Conservation (phyloP, 2,888 invertebrate species). For the Troglohyphantes excavatus region DNA sequence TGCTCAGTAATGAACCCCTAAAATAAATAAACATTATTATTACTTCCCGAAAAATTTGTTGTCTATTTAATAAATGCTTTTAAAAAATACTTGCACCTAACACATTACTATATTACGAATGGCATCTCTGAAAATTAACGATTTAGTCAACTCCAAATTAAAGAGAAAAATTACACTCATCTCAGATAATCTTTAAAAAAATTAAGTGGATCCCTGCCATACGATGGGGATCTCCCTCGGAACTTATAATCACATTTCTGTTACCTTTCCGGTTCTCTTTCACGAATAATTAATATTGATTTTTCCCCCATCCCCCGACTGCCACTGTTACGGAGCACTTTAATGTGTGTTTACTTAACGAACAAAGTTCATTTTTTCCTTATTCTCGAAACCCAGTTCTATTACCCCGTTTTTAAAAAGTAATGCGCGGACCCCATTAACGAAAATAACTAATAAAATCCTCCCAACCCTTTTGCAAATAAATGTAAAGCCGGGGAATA, state of each 20-base stretch:
- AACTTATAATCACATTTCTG: constrained; percentile 74
- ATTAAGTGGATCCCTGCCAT: constrained; percentile 8
- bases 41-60: too few species aligned
- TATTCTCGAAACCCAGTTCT: constrained; percentile 16
- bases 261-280: constrained; percentile 60
- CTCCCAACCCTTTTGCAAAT: constrained; percentile 63
- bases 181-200: constrained; percentile 49
- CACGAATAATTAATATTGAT: constrained; percentile 71
- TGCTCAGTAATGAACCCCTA: too few species aligned
- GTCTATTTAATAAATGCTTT: too few species aligned
- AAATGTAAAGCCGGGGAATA: constrained; percentile 59
- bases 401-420: constrained; percentile 50
- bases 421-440: constrained; percentile 60
- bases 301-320: constrained; percentile 33
- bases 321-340: constrained; percentile 63
- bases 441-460: constrained; percentile 74
- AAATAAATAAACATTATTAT: too few species aligned
- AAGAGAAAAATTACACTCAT: constrained; percentile 22
- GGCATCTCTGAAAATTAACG: too few species aligned
- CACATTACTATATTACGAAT: too few species aligned
- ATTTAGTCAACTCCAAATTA: neutral
- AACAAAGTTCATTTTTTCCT: constrained; percentile 40
- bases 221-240: neutral
- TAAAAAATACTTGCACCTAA: too few species aligned
- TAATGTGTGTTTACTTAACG: constrained; percentile 73